Evolutionary conservation across 2,797 vertebrate genomes (phyloP).

Genomic region (Myotis daubentonii): DNA sequence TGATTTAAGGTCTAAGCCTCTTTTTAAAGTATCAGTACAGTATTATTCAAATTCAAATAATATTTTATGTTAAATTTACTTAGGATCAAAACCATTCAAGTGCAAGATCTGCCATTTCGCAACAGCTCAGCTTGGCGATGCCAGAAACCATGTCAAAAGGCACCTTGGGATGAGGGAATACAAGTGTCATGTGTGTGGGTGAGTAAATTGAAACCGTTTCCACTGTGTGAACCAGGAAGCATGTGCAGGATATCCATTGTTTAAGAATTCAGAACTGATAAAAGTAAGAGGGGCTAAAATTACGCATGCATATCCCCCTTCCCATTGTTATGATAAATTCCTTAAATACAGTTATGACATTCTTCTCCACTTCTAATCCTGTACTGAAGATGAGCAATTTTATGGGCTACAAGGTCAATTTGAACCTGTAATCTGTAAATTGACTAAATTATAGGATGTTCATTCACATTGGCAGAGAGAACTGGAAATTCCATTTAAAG

Average conservation of each 20-base stretch:
- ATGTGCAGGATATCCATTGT: slow-evolving; percentile 82
- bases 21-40: slow-evolving; percentile 79
- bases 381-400: slow-evolving; percentile 90
- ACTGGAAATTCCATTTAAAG: slow-evolving; percentile 90
- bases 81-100: slow-evolving; percentile 99
- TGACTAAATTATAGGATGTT: slow-evolving; percentile 94
- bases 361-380: slow-evolving; percentile 89
- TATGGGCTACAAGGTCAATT: slow-evolving; percentile 91
- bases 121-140: slow-evolving; percentile 98
- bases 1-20: slow-evolving; percentile 61
- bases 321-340: slow-evolving; percentile 91
- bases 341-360: slow-evolving; percentile 91
- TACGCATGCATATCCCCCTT: slow-evolving; percentile 87
- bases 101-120: slow-evolving; percentile 99
- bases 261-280: slow-evolving; percentile 83
- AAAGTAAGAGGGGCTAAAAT: slow-evolving; percentile 87
- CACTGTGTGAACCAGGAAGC: slow-evolving; percentile 74
- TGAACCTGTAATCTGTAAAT: slow-evolving; percentile 93
- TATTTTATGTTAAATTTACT: slow-evolving; percentile 87
- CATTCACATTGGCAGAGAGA: slow-evolving; percentile 90
- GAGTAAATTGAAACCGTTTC: slow-evolving; percentile 88
- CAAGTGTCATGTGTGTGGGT: slow-evolving; percentile 99
- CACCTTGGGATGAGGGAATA: slow-evolving; percentile 99
- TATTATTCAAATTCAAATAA: slow-evolving; percentile 84
- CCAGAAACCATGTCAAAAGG: slow-evolving; percentile 99